Evolutionary conservation across 2,113 vertebrate genomes (phyloP), one percentile per base, ranked within the genome.

Genomic region (Lepus timidus): DNA sequence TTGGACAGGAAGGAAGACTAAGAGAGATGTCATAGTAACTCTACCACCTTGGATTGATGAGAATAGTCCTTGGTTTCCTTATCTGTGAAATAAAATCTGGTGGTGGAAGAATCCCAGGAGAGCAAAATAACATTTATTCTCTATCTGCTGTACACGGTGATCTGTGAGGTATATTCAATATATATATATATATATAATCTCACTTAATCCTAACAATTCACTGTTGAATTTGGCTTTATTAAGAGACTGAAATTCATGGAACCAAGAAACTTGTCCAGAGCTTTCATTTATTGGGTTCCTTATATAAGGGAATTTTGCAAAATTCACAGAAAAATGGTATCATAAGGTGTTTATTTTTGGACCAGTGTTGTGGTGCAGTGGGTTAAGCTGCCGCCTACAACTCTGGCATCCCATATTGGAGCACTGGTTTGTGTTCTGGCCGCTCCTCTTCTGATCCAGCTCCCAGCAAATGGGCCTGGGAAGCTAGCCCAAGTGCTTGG

Each of bases 181-280:
- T 36, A 36, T 88, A 87, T 33, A 74, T 6, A 39, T 22, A 9
- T 31, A 9, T 27, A 10, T 20, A 20, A 67, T 3, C 13, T 93
- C 70, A 71, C 61, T 70, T 58, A 76, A 81, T 83, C 49, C 10
- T 79, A 39, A 80, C 9, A 55, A 39, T 31, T 58, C 13, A 80
- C 61, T 74, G 33, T 58, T 33, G 71, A n/a, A 88, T 65, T 92
- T 44, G 49, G 36, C 31, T 92, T 95, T 85, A 65, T 71, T 49
- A 78, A 64, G 55, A 81, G 22, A 74, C 36, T n/a, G 1, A 83
- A 65, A 84, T 87, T 55, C 31, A 52, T 29, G 70, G 52, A 88
- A 9, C 9, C 25, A 61, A 88, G 44, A 65, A 52, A 92, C 39
- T 78, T 74, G 19, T 64, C 93, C 82, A 87, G 93, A 95, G 52